Base-by-base conservation (phyloP, 1,140 invertebrate species). In the Phymastichus coffea region DNA sequence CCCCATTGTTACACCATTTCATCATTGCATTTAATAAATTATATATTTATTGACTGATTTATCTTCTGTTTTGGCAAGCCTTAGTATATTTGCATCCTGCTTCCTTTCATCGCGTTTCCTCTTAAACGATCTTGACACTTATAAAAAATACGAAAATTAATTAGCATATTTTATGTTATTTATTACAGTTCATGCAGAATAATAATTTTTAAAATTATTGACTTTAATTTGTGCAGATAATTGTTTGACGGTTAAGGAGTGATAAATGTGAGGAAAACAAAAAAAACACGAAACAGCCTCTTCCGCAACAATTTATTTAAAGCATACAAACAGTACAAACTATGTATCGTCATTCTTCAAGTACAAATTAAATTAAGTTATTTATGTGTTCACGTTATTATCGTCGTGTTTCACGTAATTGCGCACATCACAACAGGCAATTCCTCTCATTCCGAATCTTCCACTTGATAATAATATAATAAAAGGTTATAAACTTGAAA, bases 1-100 rank as follows among this genome's bases (percentile, higher is more conserved):
- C 70, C 70, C 73, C 72, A 79, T 79, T 79, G 77, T 79, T 79
- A 79, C 77, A 78, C 75, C 75, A 79, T 78, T 79, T 78, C 76
- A 78, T 78, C 76, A 79, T 78, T 79, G 77, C 77, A 79, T 79
- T 78, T 79, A 79, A 79, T 79, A 79, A 79, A 79, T 79, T 78
- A 79, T 79, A 79, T 79, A 79, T 79, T 79, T 79, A 79, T 79
- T 78, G 76, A 79, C 58, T 65, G 58, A 66, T 57, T 66, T 23
- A 47, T 12, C 28, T 69, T 67, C 65, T 61, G 56, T 63, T 58
- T 61, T 41, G n/a, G 61, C 49, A 35, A 38, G n/a, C 6, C n/a
- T 23, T 12, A 33, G 6, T 33, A 33, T 7, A 33, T 33, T 7
- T 33, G 28, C 28, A 7, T 33, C 6, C 12, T 33, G n/a, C n/a